phyloP scores from a whole-genome alignment of 2,797 vertebrate genomes.

The Acanthurus leucopareius region DNA sequence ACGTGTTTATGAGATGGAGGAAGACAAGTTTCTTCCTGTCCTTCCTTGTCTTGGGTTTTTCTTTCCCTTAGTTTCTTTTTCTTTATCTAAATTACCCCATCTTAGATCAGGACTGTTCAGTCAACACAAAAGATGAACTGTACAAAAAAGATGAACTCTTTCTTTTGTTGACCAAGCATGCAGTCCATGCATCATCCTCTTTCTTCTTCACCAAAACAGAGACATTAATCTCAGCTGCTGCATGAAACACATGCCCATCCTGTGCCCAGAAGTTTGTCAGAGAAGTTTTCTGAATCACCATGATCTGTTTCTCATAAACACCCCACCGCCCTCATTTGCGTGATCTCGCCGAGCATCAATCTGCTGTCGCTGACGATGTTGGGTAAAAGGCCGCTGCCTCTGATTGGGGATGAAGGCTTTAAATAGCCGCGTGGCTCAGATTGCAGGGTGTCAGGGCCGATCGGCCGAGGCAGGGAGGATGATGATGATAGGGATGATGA shows the following conservation, averaged over 20 bases:
- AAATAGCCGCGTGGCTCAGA: slow-evolving; percentile 74
- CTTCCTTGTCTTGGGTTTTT: not conserved
- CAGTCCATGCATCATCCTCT: too few species aligned
- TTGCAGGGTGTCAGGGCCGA: slow-evolving; percentile 72
- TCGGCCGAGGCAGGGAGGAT: slow-evolving; percentile 46
- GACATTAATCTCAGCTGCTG: not conserved
- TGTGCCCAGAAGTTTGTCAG: slow-evolving; percentile 52
- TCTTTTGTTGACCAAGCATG: too few species aligned
- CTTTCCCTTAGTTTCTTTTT: not conserved
- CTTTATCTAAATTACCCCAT: not conserved
- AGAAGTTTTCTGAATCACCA: slow-evolving; percentile 60
- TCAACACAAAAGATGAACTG: too few species aligned
- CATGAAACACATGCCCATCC: slow-evolving; percentile 6
- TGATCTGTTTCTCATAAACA: slow-evolving; percentile 56
- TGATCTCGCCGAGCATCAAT: slow-evolving; percentile 80
- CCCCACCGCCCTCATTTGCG: slow-evolving; percentile 75
- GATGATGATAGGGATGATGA: slow-evolving; percentile 33
- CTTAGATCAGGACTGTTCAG: too few species aligned
- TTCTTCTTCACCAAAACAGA: not conserved
- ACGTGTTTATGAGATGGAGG: slow-evolving; percentile 51
- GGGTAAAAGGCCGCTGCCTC: slow-evolving; percentile 47
- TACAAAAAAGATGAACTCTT: too few species aligned
- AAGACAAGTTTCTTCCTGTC: not conserved
- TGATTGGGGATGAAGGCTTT: slow-evolving; percentile 72
- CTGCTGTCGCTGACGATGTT: slow-evolving; percentile 76